A percentile compares a stretch with the other conserved stretches of the same genome.
These are phyloP conservation scores for Nyctibius grandis DNA, from an alignment of 2,797 vertebrate species.

Conservation along the genomic window DNA sequence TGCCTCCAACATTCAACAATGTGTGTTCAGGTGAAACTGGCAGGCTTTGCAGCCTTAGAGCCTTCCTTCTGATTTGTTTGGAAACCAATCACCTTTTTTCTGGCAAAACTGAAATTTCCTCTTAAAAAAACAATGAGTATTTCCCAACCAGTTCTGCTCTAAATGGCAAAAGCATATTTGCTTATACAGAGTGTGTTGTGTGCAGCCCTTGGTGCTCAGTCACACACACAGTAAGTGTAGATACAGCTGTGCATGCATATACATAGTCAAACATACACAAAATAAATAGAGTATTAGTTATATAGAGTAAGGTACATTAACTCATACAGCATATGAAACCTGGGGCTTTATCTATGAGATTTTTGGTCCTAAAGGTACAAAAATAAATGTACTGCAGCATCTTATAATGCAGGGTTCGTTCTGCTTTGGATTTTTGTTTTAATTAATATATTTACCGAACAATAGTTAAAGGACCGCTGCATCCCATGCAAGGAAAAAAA, in stretches of 20 bases:
- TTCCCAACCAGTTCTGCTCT: background rate
- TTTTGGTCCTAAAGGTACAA: background rate
- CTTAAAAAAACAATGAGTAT: background rate
- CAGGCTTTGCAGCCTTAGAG: background rate
- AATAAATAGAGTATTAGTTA: rapidly evolving
- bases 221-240: background rate
- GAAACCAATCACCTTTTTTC: background rate
- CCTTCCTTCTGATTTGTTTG: background rate
- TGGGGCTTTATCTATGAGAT: background rate
- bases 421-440: background rate
- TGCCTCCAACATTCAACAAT: background rate
- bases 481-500: background rate
- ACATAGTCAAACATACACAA: rapidly evolving
- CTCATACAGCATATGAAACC: background rate
- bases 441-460: background rate
- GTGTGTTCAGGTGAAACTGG: background rate
- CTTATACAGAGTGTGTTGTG: background rate
- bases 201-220: background rate
- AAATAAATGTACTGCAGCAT: background rate
- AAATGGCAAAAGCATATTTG: background rate
- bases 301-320: background rate
- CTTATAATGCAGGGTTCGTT: background rate
- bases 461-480: background rate
- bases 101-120: background rate
- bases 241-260: background rate